Evolutionary conservation across 2,888 invertebrate genomes (phyloP), one percentile per base, ranked within the genome.

Genomic region (Drosophila meridiana): DNA sequence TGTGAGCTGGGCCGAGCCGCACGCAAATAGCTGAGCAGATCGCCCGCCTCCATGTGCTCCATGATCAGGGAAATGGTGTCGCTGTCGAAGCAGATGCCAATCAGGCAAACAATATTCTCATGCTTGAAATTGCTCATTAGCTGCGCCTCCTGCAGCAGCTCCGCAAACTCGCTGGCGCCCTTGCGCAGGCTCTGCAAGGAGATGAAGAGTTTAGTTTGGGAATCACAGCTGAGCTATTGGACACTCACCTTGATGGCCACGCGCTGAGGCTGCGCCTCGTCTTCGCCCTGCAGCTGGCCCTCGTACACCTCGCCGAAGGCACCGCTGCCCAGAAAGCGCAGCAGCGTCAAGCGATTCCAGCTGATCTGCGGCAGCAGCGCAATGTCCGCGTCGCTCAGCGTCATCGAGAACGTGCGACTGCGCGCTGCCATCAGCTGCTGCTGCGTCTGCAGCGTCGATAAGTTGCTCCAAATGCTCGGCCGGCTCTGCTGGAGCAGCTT

Each of bases 241-340:
- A 2, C 8, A 56, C 20, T 80, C 91, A 97, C 97, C 94, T 99
- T 99, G 42, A 99, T 96, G 13, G 99, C 99, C n/a, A 99, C 98
- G 90, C 96, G 96, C 26, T 95, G 96, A 67, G 95, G 95, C 30
- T 94, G 94, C 42, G 67, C 94, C 7, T 94, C 94, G 60, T 95
- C 95, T 50, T 96, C 94, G 80, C 96, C 95, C 78, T 95, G 95
- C 0, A 98, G 97, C 71, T 96, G 94, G 0, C 99, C 99, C 94
- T 98, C 98, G 92, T 97, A 98, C 1, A 99, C 99, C 93, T 99
- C 98, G 0, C 99, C 99, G 91, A 99, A 99, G 0, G 99, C 99
- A 0, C 99, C 99, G 69, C 97, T 97, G 0, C 99, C 99, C 61
- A 99, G 94, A 92, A 98, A 98, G 90, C 97, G 97, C 14, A 96